Conservation (phyloP, 2,113 vertebrate species). For the Glaucidium brasilianum region DNA sequence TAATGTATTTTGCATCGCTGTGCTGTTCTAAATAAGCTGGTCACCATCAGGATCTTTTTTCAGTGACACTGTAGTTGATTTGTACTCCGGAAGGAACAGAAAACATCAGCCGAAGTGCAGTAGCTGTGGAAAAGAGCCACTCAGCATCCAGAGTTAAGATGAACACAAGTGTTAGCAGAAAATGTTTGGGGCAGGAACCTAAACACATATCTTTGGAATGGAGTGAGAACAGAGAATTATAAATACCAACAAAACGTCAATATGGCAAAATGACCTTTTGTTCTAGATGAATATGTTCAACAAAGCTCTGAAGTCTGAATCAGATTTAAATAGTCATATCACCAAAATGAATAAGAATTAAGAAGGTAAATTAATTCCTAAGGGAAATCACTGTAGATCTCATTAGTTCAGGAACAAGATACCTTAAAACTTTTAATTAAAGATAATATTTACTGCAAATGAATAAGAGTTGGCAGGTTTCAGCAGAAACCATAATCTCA, state of each 20-base stretch:
- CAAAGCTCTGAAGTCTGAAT: conserved; percentile 51
- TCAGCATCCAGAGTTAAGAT: not conserved
- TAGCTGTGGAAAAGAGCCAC: not conserved
- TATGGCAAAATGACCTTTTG: conserved; percentile 49
- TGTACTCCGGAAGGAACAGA: not conserved
- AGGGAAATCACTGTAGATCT: conserved; percentile 79
- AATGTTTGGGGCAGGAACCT: conserved; percentile 20
- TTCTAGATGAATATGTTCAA: conserved; percentile 15
- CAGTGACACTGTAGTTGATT: not conserved
- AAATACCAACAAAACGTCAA: conserved; percentile 54
- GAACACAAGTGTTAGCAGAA: not conserved
- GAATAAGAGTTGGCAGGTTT: conserved; percentile 77
- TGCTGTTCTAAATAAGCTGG: not conserved
- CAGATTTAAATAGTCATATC: conserved; percentile 58
- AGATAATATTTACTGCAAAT: conserved; percentile 82
- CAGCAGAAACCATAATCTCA: conserved; percentile 73
- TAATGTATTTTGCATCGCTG: not conserved
- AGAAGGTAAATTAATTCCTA: conserved; percentile 80
- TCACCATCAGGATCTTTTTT: not conserved
- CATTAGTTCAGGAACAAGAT: conserved; percentile 78
- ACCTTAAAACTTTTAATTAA: conserved; percentile 85
- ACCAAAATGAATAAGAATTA: conserved; percentile 75
- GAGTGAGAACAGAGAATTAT: conserved; percentile 38
- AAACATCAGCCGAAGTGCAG: not conserved
- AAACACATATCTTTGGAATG: not conserved